Conservation (phyloP, 2,797 vertebrate species). For the Urocyon cinereoargenteus region DNA sequence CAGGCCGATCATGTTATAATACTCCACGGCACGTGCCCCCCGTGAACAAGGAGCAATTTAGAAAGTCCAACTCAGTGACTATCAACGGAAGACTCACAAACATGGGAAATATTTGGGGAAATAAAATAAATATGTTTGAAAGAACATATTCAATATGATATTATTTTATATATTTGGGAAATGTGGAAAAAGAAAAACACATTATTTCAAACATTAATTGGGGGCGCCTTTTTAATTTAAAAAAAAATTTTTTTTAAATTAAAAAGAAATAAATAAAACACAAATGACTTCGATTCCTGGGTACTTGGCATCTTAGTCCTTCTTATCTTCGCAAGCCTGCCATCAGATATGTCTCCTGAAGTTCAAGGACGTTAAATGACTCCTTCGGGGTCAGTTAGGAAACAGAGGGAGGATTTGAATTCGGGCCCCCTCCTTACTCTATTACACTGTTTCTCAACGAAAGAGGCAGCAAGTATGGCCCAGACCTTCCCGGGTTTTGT, state of each 20-base stretch:
- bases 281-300: background rate
- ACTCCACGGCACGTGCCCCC: background rate
- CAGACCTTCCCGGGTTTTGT: background rate
- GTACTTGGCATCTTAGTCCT: background rate
- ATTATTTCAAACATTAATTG: slow-evolving; percentile 14
- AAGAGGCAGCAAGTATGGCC: background rate
- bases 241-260: background rate
- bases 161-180: background rate
- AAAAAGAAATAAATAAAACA: background rate
- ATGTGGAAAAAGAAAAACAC: background rate
- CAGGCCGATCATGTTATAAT: background rate
- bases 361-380: background rate
- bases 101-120: background rate
- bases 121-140: background rate
- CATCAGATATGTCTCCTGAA: background rate
- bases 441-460: background rate
- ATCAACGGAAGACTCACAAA: background rate
- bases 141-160: background rate
- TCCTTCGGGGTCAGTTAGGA: background rate
- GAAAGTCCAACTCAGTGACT: background rate
- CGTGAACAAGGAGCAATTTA: background rate
- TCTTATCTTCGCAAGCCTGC: background rate
- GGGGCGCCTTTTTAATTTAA: background rate
- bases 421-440: background rate
- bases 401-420: background rate